Evolutionary conservation across 2,113 vertebrate genomes (phyloP).

Genomic region (Plecotus auritus): DNA sequence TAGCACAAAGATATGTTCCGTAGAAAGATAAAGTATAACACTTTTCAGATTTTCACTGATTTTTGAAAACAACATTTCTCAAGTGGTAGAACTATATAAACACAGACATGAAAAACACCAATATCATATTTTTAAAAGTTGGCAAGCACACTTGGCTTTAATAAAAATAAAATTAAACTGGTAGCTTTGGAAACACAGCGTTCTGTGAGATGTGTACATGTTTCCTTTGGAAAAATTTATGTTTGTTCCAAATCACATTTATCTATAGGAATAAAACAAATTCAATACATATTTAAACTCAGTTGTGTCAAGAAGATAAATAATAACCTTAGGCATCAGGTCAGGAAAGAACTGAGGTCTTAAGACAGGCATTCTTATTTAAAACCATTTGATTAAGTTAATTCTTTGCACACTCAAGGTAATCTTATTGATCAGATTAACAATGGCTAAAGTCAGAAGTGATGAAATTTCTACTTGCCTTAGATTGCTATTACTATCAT

Average conservation of each 20-base stretch:
- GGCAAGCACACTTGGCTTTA: slow-evolving; percentile 36
- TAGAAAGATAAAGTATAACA: slow-evolving; percentile 46
- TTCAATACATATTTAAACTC: background rate
- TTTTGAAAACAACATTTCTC: slow-evolving; percentile 42
- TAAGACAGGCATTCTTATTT: background rate
- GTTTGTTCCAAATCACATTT: background rate
- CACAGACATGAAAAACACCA: slow-evolving; percentile 33
- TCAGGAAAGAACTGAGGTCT: background rate
- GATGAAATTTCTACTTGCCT: background rate
- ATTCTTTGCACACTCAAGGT: background rate
- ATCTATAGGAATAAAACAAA: background rate
- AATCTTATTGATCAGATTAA: background rate
- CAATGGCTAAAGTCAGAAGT: background rate
- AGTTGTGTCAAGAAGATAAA: background rate
- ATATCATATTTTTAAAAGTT: background rate
- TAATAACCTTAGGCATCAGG: background rate
- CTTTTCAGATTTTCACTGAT: slow-evolving; percentile 44
- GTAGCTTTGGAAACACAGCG: slow-evolving; percentile 21
- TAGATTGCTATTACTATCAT: background rate
- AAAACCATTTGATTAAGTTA: background rate
- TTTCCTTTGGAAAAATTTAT: slow-evolving; percentile 18
- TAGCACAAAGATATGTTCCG: slow-evolving; percentile 31
- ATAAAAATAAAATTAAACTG: slow-evolving; percentile 35
- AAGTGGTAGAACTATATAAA: slow-evolving; percentile 37
- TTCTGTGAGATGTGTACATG: background rate